These are phyloP conservation scores for Nansenia antarctica DNA, from an alignment of 2,113 vertebrate genomes.

Conservation along the genomic window DNA sequence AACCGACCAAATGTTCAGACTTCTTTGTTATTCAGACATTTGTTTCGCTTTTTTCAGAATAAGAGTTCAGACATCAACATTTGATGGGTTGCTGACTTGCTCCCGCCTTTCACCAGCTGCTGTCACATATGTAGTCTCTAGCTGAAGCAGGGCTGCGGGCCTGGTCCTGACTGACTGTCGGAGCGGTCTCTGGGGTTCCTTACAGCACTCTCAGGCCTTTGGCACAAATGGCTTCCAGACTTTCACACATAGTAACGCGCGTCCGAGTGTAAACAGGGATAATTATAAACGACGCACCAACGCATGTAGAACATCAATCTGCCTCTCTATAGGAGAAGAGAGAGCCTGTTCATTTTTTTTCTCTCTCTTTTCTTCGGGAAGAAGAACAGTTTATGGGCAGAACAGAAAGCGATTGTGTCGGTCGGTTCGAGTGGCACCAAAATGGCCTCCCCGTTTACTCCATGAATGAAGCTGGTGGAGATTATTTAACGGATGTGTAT, in stretches of 20 bases:
- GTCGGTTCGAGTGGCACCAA: neutral
- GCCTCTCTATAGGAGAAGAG: too few species aligned
- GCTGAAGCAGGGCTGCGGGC: neutral
- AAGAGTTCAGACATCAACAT: too few species aligned
- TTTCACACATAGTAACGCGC: constrained; percentile 74
- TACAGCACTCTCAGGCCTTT: constrained; percentile 49
- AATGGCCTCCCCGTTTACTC: too few species aligned
- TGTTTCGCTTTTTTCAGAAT: too few species aligned
- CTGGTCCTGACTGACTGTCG: too few species aligned
- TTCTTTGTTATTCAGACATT: too few species aligned
- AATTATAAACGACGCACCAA: constrained; percentile 72
- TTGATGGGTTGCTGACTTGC: too few species aligned
- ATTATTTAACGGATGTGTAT: neutral
- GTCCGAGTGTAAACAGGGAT: constrained; percentile 70
- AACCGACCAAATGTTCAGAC: too few species aligned
- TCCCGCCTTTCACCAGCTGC: too few species aligned
- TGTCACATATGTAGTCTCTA: neutral
- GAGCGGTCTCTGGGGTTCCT: too few species aligned
- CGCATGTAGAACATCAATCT: constrained; percentile 68
- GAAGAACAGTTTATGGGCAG: neutral
- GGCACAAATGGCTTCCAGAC: constrained; percentile 76
- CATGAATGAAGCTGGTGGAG: neutral
- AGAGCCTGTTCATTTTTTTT: too few species aligned
- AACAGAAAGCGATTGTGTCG: neutral
- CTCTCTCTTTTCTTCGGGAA: neutral